Evolutionary conservation across 1,140 invertebrate species (phyloP).

Genomic region (Chrysoperla carnea): DNA sequence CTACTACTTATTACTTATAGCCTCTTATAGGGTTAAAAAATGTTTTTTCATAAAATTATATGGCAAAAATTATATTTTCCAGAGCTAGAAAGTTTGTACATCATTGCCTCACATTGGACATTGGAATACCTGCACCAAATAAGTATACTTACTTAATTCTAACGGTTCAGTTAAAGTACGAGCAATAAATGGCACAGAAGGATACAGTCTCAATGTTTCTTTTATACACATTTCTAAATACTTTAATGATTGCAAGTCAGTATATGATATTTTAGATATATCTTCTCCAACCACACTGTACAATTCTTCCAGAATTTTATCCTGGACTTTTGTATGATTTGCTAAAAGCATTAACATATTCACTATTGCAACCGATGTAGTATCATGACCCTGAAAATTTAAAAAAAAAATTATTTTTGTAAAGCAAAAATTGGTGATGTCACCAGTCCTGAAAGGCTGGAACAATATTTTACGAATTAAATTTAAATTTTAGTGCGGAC

Average conservation of each 20-base stretch:
- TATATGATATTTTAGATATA: slow-evolving; percentile 29
- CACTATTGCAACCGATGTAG: slow-evolving; percentile 36
- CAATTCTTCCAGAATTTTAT: slow-evolving; percentile 44
- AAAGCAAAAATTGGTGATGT: too few relatives aligned
- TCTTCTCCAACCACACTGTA: slow-evolving; percentile 34
- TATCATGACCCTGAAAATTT: slow-evolving; percentile 49
- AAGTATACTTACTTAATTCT: slow-evolving; percentile 28
- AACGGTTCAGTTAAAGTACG: slow-evolving; percentile 37
- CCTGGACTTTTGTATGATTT: slow-evolving; percentile 36
- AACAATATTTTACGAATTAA: too few relatives aligned
- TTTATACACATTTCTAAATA: slow-evolving; percentile 59
- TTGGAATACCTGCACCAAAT: too few relatives aligned
- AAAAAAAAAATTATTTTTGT: too few relatives aligned
- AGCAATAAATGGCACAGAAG: slow-evolving; percentile 52
- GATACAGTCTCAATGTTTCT: slow-evolving; percentile 45
- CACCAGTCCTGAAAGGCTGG: too few relatives aligned
- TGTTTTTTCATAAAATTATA: too few relatives aligned
- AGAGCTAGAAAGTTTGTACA: too few relatives aligned
- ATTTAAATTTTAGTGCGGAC: too few relatives aligned
- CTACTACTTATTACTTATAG: too few relatives aligned
- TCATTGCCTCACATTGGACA: too few relatives aligned
- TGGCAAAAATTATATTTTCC: too few relatives aligned
- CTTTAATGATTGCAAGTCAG: slow-evolving; percentile 45
- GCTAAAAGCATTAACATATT: slow-evolving; percentile 38
- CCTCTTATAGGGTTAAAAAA: too few relatives aligned